Evolutionary conservation across 2,113 vertebrate species (phyloP).

Genomic region (Poeciliopsis turrubarensis): DNA sequence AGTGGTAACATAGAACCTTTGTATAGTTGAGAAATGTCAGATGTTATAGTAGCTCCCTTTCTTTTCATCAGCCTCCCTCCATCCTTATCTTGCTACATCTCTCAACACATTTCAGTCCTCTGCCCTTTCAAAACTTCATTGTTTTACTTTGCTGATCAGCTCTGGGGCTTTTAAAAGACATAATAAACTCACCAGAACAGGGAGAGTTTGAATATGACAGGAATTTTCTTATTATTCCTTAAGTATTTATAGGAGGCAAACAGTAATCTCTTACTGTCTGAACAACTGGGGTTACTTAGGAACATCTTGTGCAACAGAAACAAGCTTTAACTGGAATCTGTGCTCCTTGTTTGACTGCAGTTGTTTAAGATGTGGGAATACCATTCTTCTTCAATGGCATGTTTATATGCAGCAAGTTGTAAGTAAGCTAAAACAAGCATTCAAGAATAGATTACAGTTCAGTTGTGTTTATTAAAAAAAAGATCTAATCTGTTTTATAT

Average conservation of each 20-base stretch:
- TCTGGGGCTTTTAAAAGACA: slow-evolving; percentile 14
- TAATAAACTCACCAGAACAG: slow-evolving; percentile 8
- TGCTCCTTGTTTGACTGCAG: slow-evolving; percentile 20
- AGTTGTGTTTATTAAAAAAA: slow-evolving; percentile 20
- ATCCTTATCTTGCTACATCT: slow-evolving; percentile 8
- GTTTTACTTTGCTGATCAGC: slow-evolving; percentile 16
- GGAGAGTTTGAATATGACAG: not conserved
- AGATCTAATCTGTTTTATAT: slow-evolving; percentile 1
- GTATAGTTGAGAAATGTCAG: slow-evolving; percentile 42
- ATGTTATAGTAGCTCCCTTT: slow-evolving; percentile 23
- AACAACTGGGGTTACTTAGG: slow-evolving; percentile 1
- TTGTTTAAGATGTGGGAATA: slow-evolving; percentile 21
- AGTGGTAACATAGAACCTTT: slow-evolving; percentile 46
- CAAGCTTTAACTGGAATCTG: slow-evolving; percentile 32
- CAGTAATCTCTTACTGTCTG: not conserved
- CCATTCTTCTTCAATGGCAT: not conserved
- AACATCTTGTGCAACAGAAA: slow-evolving; percentile 6
- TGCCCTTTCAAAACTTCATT: slow-evolving; percentile 39
- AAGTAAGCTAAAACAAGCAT: slow-evolving; percentile 24
- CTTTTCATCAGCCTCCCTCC: not conserved
- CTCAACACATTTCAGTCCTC: slow-evolving; percentile 25
- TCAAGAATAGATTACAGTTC: not conserved
- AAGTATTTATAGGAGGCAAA: not conserved
- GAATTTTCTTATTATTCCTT: not conserved
- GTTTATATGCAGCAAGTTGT: slow-evolving; percentile 42